phyloP scores from a whole-genome alignment of 35 echinoderm and acorn worm species.

The Eucidaris tribuloides region DNA sequence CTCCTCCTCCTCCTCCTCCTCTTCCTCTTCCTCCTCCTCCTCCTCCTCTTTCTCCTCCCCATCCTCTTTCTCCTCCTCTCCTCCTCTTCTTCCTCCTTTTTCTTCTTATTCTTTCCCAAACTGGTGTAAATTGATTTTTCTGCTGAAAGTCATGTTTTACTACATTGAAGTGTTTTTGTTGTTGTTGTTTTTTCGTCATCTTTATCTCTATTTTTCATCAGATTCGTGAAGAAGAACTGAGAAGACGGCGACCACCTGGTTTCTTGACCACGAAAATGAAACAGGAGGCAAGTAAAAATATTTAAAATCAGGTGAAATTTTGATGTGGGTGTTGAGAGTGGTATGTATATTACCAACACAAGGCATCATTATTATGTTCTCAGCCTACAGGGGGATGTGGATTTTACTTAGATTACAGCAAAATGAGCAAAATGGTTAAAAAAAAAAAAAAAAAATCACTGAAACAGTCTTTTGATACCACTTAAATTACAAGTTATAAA shows the following conservation, averaged over 20 bases:
- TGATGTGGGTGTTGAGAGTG: not conserved
- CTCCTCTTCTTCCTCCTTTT: not conserved
- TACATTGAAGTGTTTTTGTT: not conserved
- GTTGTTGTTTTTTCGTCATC: not conserved
- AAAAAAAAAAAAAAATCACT: too few species aligned
- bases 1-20: too few species aligned
- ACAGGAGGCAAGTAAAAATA: slow-evolving; percentile 48
- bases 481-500: too few species aligned
- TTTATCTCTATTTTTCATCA: slow-evolving; percentile 18
- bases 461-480: too few species aligned
- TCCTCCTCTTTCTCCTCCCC: too few species aligned
- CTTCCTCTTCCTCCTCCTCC: too few species aligned
- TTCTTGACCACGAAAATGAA: slow-evolving; percentile 70
- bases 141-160: too few species aligned
- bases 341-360: not conserved
- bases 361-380: not conserved
- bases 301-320: not conserved
- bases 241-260: slow-evolving; percentile 77
- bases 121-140: too few species aligned
- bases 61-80: too few species aligned
- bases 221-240: slow-evolving; percentile 70
- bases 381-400: not conserved
- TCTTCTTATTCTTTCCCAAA: not conserved
- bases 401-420: not conserved
- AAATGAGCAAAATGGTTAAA: too few species aligned